Evolutionary conservation across 1,140 invertebrate species (phyloP).

Genomic region (Drosophila leontia): DNA sequence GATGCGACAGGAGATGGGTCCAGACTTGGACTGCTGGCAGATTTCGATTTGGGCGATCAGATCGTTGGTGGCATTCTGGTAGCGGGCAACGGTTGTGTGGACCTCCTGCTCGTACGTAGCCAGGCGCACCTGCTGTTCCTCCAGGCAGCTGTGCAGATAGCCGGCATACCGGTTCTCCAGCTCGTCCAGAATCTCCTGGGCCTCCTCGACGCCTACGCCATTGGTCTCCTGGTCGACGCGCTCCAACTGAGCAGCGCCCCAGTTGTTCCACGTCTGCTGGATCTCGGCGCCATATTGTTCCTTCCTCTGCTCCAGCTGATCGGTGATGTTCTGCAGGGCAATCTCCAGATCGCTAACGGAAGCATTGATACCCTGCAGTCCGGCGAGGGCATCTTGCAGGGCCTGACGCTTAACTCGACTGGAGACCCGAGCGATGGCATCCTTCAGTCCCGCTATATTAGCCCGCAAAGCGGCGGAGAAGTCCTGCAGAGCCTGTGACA

Average conservation of each 20-base stretch:
- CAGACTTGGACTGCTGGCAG: background rate
- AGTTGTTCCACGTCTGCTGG: slow-evolving; percentile 13
- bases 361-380: slow-evolving; percentile 13
- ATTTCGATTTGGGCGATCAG: slow-evolving; percentile 10
- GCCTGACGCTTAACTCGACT: background rate
- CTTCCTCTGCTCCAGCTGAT: slow-evolving; percentile 14
- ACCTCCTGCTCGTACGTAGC: slow-evolving; percentile 22
- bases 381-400: slow-evolving; percentile 1
- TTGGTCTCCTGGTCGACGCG: slow-evolving; percentile 28
- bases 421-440: background rate
- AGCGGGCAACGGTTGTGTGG: background rate
- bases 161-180: slow-evolving; percentile 2
- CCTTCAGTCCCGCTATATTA: background rate
- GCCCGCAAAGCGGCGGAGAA: background rate
- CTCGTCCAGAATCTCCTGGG: slow-evolving; percentile 20
- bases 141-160: slow-evolving; percentile 16
- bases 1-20: background rate
- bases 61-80: slow-evolving; percentile 5
- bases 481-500: background rate
- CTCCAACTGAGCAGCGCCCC: slow-evolving; percentile 40
- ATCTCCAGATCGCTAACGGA: slow-evolving; percentile 1
- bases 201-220: slow-evolving; percentile 15
- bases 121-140: slow-evolving; percentile 22
- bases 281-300: background rate
- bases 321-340: slow-evolving; percentile 7